phyloP scores from a whole-genome alignment of 1,140 invertebrate species.

The Drosophila repleta region DNA sequence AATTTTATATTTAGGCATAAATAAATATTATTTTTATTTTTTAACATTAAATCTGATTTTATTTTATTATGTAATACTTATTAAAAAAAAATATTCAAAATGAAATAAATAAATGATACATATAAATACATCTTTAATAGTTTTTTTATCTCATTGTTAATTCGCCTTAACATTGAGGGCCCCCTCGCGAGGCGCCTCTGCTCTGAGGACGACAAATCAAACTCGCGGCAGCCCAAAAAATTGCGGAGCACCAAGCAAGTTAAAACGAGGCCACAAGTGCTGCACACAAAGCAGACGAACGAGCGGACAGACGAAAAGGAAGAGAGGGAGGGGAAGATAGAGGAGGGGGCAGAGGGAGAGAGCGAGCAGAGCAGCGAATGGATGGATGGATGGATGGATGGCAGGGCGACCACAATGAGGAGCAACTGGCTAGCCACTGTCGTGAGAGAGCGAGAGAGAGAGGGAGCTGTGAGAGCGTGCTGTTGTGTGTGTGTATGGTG shows the following conservation, averaged over 20 bases:
- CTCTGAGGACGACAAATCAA: slow-evolving; percentile 53
- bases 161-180: not conserved
- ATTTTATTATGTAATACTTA: too few relatives aligned
- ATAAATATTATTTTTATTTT: too few relatives aligned
- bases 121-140: too few relatives aligned
- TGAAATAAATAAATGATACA: too few relatives aligned
- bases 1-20: too few relatives aligned
- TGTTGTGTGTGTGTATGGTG: not conserved
- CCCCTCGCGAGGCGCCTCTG: slow-evolving; percentile 25
- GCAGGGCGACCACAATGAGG: slow-evolving; percentile 46
- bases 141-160: too few relatives aligned
- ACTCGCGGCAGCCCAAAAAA: slow-evolving; percentile 66
- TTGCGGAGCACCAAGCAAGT: slow-evolving; percentile 70
- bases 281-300: slow-evolving; percentile 19
- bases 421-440: slow-evolving; percentile 26
- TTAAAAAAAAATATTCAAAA: too few relatives aligned
- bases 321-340: not conserved
- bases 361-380: not conserved
- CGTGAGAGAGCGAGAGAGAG: not conserved
- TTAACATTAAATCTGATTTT: too few relatives aligned
- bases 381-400: slow-evolving; percentile 6
- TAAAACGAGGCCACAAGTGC: slow-evolving; percentile 72
- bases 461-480: not conserved
- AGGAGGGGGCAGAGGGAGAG: not conserved
- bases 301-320: slow-evolving; percentile 5